Base-by-base conservation (phyloP, 2,888 invertebrate species). In the Drosophila helvetica region DNA sequence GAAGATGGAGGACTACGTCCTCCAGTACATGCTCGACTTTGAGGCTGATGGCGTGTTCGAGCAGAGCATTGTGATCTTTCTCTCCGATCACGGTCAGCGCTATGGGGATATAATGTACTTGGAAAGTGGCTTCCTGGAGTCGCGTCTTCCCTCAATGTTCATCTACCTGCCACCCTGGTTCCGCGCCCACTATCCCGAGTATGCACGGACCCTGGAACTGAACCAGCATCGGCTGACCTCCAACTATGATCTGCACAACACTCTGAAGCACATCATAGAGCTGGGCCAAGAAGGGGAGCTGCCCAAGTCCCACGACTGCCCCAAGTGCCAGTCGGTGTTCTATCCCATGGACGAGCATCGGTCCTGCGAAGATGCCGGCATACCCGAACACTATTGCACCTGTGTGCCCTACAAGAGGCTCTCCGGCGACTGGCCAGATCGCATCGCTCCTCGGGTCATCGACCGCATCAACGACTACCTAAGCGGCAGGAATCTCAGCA, bases 71-170 rank as follows among this genome's bases (percentile, higher is more conserved):
- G 90, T 96, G 0, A 92, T 96, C 59, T 94, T 96, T 77, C 92
- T 96, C 63, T 96, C 96, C 79, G 96, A 96, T 86, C 96, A 96
- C 79, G 96, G 96, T 0, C 93, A 95, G 80, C 93, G 96, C 4
- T 96, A 94, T 89, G 96, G 96, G 0, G 92, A 93, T n/a, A 93
- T 94, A 46, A 93, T 96, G 15, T 91, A 93, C 46, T 93, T 94
- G 4, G 92, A 93, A 59, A 93, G 94, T 48, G 95, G 96, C 0
- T 96, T 95, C 93, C 93, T 95, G 78, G 96, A 96, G 84, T 95
- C 96, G 81, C 93, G 96, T 19, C 88, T 96, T 78, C 96, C 96
- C 0, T 94, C 94, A 81, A 92, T 96, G 56, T 95, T 94, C 81
- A 91, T 96, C 19, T 94, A 94, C 91, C 73, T 95, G 43, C 96